phyloP scores from a whole-genome alignment of 2,113 vertebrate species.

The Raja brachyura region DNA sequence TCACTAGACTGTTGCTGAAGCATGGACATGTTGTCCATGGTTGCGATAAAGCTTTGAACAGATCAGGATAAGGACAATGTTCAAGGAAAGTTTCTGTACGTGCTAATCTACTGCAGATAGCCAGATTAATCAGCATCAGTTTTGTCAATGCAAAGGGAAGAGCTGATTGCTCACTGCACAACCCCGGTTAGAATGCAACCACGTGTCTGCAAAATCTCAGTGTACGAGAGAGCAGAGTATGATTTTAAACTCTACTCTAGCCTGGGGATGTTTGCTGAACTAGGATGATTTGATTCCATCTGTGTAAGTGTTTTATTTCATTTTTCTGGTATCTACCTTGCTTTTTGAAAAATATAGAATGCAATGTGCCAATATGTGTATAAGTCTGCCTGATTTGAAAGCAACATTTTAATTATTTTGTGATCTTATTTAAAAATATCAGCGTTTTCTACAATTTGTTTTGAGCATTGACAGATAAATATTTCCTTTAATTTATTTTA shows the following conservation, averaged over 20 bases:
- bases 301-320: conserved; percentile 59
- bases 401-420: not conserved
- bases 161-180: conserved; percentile 53
- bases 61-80: conserved; percentile 45
- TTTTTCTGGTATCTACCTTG: conserved; percentile 32
- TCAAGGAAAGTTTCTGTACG: conserved; percentile 53
- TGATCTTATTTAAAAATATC: not conserved
- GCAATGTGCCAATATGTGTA: not conserved
- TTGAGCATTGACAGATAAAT: not conserved
- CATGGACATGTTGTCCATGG: conserved; percentile 39
- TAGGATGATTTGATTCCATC: conserved; percentile 54
- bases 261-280: conserved; percentile 53
- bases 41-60: not conserved
- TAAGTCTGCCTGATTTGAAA: not conserved
- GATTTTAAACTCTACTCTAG: conserved; percentile 58
- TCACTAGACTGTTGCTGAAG: conserved; percentile 55
- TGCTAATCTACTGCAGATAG: conserved; percentile 66
- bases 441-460: not conserved
- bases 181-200: conserved; percentile 54
- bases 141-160: conserved; percentile 60
- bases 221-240: conserved; percentile 57
- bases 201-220: conserved; percentile 65
- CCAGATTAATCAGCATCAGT: conserved; percentile 67
- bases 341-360: not conserved
- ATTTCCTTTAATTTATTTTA: not conserved